These are phyloP conservation scores for Megaustenia siamemsis DNA, from an alignment of 2,888 invertebrate genomes.

Conservation along the genomic window DNA sequence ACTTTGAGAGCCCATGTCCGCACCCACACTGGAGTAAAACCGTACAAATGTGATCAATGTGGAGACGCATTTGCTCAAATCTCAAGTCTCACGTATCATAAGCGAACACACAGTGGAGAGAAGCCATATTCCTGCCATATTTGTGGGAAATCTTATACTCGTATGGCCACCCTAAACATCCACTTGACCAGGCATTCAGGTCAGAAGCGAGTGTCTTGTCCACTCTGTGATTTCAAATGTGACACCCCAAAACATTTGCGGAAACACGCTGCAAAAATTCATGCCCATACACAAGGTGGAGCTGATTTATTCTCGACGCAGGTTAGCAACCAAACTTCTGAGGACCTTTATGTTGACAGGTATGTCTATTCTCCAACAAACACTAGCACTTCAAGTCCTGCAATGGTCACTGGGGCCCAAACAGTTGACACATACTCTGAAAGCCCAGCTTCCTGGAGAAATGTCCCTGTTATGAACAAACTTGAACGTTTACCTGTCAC, in stretches of 20 bases:
- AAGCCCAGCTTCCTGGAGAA: background rate
- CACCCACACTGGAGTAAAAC: constrained; percentile 48
- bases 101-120: constrained; percentile 42
- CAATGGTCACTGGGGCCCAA: background rate
- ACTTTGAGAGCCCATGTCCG: constrained; percentile 41
- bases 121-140: constrained; percentile 47
- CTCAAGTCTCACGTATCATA: constrained; percentile 51
- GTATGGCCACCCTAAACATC: constrained; percentile 45
- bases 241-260: constrained; percentile 43
- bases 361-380: background rate
- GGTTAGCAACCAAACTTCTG: background rate
- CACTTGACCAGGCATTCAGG: constrained; percentile 46
- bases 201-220: constrained; percentile 37
- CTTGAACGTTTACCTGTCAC: background rate
- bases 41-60: constrained; percentile 47
- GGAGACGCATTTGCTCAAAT: constrained; percentile 48
- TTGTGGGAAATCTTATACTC: constrained; percentile 47
- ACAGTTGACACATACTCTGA: background rate
- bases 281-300: background rate
- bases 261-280: constrained; percentile 37
- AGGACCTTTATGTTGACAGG: background rate
- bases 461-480: background rate
- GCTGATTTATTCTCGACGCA: constrained; percentile 12
- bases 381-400: background rate
- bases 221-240: constrained; percentile 44